Evolutionary conservation across 2,888 invertebrate genomes (phyloP).

Genomic region (Vandiemenella viatica): DNA sequence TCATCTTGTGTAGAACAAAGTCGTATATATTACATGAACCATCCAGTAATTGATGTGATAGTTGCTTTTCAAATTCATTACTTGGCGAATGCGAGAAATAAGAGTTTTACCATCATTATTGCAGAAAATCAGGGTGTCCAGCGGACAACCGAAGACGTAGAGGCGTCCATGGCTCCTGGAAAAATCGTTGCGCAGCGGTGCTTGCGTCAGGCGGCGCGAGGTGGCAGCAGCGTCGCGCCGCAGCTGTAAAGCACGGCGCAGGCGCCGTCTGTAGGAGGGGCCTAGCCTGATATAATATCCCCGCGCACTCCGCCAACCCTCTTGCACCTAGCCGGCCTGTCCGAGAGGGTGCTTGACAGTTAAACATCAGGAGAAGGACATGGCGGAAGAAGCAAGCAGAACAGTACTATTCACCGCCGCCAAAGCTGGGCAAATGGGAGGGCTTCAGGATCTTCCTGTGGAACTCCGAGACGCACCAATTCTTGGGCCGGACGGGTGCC

Average conservation of each 20-base stretch:
- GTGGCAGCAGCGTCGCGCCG: neutral
- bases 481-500: conserved; percentile 78
- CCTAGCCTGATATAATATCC: neutral
- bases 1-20: too few relatives aligned
- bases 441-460: conserved; percentile 71
- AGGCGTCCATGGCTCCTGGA: too few relatives aligned
- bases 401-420: conserved; percentile 59
- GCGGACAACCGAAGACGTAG: too few relatives aligned
- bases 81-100: too few relatives aligned
- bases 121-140: too few relatives aligned
- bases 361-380: too few relatives aligned
- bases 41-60: too few relatives aligned
- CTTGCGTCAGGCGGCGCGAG: neutral
- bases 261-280: neutral
- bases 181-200: neutral
- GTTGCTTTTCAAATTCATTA: too few relatives aligned
- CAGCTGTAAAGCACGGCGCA: neutral
- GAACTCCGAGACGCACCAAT: conserved; percentile 83
- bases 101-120: too few relatives aligned
- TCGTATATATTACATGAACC: too few relatives aligned
- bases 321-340: neutral
- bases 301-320: neutral
- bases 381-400: conserved; percentile 49
- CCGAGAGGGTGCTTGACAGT: neutral
- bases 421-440: conserved; percentile 73